Percentiles rank a stretch among this genome's conserved stretches.
Conservation (phyloP, 1,140 invertebrate genomes). For the Dendroctonus valens region DNA sequence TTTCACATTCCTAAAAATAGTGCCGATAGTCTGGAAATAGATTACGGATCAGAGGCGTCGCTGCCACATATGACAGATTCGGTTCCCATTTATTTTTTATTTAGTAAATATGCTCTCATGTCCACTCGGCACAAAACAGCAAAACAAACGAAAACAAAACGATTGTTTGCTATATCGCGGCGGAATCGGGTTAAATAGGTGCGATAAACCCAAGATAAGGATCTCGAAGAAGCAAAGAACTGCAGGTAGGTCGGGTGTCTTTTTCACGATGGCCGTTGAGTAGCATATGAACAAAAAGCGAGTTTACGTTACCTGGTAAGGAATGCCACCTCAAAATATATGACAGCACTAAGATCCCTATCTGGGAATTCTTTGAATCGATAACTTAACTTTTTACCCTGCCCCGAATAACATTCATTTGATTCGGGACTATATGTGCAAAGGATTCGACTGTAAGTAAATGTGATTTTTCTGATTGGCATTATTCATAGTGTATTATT, state of each 20-base stretch:
- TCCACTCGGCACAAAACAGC: too few species aligned
- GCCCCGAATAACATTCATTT: slow-evolving; percentile 8
- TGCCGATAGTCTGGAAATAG: slow-evolving; percentile 17
- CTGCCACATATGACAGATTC: not conserved
- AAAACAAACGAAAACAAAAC: too few species aligned
- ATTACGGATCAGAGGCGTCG: slow-evolving; percentile 1
- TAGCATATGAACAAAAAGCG: slow-evolving; percentile 17
- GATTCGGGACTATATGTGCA: not conserved
- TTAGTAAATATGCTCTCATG: too few species aligned
- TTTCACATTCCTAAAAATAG: slow-evolving; percentile 15
- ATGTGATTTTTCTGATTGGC: too few species aligned
- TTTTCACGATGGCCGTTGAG: slow-evolving; percentile 1
- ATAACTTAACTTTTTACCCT: slow-evolving; percentile 21
- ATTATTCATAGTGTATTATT: too few species aligned
- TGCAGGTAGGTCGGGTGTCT: slow-evolving; percentile 8
- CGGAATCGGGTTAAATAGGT: slow-evolving; percentile 27
- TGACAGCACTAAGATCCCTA: slow-evolving; percentile 37
- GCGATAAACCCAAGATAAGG: slow-evolving; percentile 24
- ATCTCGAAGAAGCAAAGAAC: slow-evolving; percentile 23
- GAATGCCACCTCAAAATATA: slow-evolving; percentile 39
- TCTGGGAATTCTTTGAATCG: slow-evolving; percentile 36
- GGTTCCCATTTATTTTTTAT: too few species aligned
- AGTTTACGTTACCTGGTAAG: slow-evolving; percentile 30
- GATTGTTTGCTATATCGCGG: slow-evolving; percentile 17
- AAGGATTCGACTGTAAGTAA: not conserved